These are phyloP conservation scores for Gnathonemus longibarbis DNA, from an alignment of 2,113 vertebrate genomes.

Conservation along the genomic window DNA sequence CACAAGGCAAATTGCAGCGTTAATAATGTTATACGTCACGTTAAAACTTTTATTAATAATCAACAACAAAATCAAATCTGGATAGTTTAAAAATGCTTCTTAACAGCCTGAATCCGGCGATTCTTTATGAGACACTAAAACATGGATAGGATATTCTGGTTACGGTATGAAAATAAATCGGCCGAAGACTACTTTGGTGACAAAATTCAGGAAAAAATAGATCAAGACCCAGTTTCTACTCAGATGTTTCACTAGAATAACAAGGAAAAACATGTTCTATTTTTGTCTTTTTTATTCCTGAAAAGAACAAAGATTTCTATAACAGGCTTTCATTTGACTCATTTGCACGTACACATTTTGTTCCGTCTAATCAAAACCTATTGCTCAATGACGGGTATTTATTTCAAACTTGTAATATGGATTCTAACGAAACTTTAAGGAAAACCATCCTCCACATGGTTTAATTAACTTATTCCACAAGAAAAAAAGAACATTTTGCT, in stretches of 20 bases:
- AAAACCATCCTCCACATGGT: background rate
- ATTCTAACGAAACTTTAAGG: background rate
- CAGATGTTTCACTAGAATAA: background rate
- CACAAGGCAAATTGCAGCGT: background rate
- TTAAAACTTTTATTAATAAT: background rate
- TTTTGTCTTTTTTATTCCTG: background rate
- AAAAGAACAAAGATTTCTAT: background rate
- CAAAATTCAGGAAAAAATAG: background rate
- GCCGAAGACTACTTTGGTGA: background rate
- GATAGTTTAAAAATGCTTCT: background rate
- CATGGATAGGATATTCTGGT: background rate
- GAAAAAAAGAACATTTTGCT: background rate
- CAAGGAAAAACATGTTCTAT: background rate
- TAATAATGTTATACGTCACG: background rate
- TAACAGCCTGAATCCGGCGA: background rate
- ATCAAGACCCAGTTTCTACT: background rate
- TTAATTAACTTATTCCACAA: background rate
- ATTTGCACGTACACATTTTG: background rate
- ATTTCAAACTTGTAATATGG: background rate
- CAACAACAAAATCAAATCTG: background rate
- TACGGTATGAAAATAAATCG: background rate
- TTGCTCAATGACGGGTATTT: background rate
- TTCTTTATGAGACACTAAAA: background rate
- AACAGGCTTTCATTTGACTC: background rate
- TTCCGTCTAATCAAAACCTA: background rate